Evolutionary conservation across 1,140 invertebrate genomes (phyloP).

Genomic region (Drosophila sucinea): DNA sequence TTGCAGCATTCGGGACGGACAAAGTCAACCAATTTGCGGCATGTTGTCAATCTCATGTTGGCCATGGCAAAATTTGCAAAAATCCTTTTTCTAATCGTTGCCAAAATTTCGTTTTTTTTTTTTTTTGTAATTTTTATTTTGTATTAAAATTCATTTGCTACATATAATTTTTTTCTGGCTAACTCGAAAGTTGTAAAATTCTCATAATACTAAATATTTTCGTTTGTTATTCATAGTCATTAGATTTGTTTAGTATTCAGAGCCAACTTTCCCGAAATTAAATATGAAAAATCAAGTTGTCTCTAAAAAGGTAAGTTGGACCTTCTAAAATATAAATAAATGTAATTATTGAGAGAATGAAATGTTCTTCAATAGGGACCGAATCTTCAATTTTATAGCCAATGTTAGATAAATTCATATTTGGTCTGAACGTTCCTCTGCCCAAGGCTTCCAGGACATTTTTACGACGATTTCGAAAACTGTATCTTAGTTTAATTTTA

Average conservation of each 20-base stretch:
- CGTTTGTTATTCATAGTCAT: neutral
- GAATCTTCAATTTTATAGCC: no score
- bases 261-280: constrained; percentile 1
- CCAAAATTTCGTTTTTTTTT: constrained; percentile 25
- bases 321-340: no score
- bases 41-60: constrained; percentile 42
- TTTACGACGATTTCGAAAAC: no score
- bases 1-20: constrained; percentile 65
- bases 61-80: constrained; percentile 39
- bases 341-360: no score
- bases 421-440: no score
- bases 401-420: no score
- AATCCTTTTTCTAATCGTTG: constrained; percentile 3
- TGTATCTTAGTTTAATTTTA: no score
- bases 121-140: constrained; percentile 18
- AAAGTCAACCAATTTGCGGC: constrained; percentile 43
- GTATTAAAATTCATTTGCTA: neutral
- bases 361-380: no score
- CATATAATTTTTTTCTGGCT: constrained; percentile 6
- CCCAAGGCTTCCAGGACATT: no score
- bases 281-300: neutral
- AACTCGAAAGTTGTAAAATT: neutral
- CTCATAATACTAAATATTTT: neutral
- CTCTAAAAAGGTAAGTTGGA: no score
- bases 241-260: neutral